Conservation (phyloP, 2,888 invertebrate genomes). For the Drosophila kambysellisi region DNA sequence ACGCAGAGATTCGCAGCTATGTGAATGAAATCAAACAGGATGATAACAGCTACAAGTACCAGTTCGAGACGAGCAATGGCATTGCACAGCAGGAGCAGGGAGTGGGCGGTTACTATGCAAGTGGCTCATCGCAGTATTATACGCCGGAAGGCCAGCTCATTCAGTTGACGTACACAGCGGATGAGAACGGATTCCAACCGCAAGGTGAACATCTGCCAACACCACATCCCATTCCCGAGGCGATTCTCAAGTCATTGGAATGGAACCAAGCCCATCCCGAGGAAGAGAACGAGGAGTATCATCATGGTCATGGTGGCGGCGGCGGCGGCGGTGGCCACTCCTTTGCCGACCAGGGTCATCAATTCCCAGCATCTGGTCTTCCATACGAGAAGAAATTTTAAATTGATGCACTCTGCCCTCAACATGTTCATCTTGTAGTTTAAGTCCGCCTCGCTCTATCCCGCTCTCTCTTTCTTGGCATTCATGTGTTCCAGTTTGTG, state of each 20-base stretch:
- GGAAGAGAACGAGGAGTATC: conserved; percentile 63
- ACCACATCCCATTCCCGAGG: conserved; percentile 79
- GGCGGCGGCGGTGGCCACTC: conserved; percentile 21
- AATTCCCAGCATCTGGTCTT: conserved; percentile 50
- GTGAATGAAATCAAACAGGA: conserved; percentile 73
- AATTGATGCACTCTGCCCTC: conserved; percentile 31
- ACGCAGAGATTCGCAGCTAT: conserved; percentile 83
- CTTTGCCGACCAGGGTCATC: conserved; percentile 16
- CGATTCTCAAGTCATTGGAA: conserved; percentile 75
- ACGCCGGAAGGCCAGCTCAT: conserved; percentile 86
- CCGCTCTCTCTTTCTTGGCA: conserved; percentile 21
- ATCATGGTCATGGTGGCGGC: conserved; percentile 60
- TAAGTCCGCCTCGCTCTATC: conserved; percentile 40
- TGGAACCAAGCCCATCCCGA: conserved; percentile 79
- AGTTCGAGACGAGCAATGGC: conserved; percentile 87
- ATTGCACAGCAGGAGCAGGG: conserved; percentile 87
- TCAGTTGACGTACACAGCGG: conserved; percentile 86
- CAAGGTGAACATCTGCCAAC: conserved; percentile 84
- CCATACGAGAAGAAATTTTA: conserved; percentile 73
- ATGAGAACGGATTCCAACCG: conserved; percentile 87
- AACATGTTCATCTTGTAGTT: conserved; percentile 56
- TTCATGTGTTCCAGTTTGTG: conserved; percentile 32
- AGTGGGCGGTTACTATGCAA: conserved; percentile 86
- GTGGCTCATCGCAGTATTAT: conserved; percentile 86
- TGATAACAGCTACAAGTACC: conserved; percentile 85